A percentile compares a stretch with the other conserved stretches of the same genome.
These are phyloP conservation scores for Syngnathoides biaculeatus DNA, from an alignment of 2,113 vertebrate species.

Conservation along the genomic window DNA sequence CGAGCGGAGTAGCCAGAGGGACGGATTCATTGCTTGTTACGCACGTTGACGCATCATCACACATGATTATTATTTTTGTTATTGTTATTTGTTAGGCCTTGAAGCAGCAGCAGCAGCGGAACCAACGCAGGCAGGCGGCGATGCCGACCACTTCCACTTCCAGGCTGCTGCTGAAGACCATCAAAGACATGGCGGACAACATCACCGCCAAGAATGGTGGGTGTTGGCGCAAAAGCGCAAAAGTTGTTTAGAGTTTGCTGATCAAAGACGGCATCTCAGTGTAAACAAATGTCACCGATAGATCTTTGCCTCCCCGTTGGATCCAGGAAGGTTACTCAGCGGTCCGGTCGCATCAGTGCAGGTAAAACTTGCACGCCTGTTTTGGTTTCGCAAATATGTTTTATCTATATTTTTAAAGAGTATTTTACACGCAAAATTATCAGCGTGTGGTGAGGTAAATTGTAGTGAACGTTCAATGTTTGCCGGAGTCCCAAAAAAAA, in stretches of 20 bases:
- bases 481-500: no score
- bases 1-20: slow-evolving; percentile 22
- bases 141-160: slow-evolving; percentile 79
- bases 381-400: no score
- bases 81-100: slow-evolving; percentile 73
- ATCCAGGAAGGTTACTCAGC: slow-evolving; percentile 84
- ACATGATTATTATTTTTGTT: slow-evolving; percentile 17
- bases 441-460: no score
- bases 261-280: background rate
- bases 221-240: slow-evolving; percentile 1
- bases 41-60: slow-evolving; percentile 14
- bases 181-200: slow-evolving; percentile 78
- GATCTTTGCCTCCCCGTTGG: slow-evolving; percentile 76
- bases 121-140: slow-evolving; percentile 82
- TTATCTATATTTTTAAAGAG: background rate
- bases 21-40: slow-evolving; percentile 20
- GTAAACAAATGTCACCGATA: slow-evolving; percentile 64
- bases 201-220: slow-evolving; percentile 76
- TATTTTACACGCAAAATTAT: no score
- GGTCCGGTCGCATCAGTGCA: slow-evolving; percentile 84
- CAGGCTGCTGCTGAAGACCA: slow-evolving; percentile 82
- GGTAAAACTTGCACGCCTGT: slow-evolving; percentile 71
- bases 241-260: background rate
- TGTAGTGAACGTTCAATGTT: no score
- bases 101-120: slow-evolving; percentile 90